Evolutionary conservation across 1,140 invertebrate species (phyloP).

Genomic region (Sycobia sp.): DNA sequence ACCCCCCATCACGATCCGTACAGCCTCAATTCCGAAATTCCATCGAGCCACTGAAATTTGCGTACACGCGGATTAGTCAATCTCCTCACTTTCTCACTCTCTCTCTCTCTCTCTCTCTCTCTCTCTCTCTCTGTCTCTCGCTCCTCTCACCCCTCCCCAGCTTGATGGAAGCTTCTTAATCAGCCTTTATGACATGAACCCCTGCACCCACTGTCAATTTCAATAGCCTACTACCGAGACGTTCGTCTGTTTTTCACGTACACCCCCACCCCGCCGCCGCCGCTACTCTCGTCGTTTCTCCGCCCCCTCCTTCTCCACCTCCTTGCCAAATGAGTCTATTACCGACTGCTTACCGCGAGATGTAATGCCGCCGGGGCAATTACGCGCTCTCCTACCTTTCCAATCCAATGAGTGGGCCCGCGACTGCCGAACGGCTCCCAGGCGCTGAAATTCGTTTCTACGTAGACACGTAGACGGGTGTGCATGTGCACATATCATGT

Average conservation of each 20-base stretch:
- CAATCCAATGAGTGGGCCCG: neutral
- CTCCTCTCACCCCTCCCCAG: too few relatives aligned
- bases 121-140: neutral
- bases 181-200: neutral
- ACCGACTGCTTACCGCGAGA: slow-evolving; percentile 15
- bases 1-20: too few relatives aligned
- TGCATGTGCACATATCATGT: too few relatives aligned
- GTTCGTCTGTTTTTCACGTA: too few relatives aligned
- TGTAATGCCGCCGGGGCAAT: slow-evolving; percentile 12
- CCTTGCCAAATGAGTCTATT: slow-evolving; percentile 20
- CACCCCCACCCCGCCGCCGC: neutral
- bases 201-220: slow-evolving; percentile 8
- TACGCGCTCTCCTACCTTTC: slow-evolving; percentile 10
- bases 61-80: neutral
- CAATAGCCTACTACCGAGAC: too few relatives aligned
- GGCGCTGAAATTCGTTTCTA: slow-evolving; percentile 1
- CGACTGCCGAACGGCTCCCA: neutral
- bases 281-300: too few relatives aligned
- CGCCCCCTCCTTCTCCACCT: neutral
- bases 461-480: too few relatives aligned
- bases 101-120: neutral
- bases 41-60: neutral
- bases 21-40: too few relatives aligned
- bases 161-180: slow-evolving; percentile 5
- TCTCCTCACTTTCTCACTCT: neutral